Evolutionary conservation across 2,888 invertebrate species (phyloP).

Genomic region (Empis livida): DNA sequence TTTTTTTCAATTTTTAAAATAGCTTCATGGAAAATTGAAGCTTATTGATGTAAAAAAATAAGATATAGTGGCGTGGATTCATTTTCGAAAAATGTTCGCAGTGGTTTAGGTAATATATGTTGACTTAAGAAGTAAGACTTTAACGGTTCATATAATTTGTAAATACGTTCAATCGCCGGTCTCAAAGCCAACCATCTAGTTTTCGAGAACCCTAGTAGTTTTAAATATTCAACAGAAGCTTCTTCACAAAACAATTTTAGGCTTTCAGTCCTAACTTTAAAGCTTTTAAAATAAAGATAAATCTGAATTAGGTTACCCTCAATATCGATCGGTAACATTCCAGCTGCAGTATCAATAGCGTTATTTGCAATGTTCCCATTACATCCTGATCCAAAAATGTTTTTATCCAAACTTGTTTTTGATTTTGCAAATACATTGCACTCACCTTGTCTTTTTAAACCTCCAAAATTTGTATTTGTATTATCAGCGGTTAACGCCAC

Average conservation of each 20-base stretch:
- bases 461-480: not conserved
- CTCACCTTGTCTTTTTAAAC: not conserved
- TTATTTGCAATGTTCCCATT: constrained; percentile 12
- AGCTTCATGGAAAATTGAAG: not conserved
- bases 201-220: constrained; percentile 4
- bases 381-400: constrained; percentile 6
- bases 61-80: not conserved
- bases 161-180: constrained; percentile 3
- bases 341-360: constrained; percentile 8
- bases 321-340: constrained; percentile 14
- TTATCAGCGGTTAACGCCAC: not conserved
- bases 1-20: too few relatives aligned
- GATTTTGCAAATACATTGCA: not conserved
- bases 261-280: constrained; percentile 14
- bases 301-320: constrained; percentile 1
- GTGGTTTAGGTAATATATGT: constrained; percentile 1
- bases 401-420: not conserved
- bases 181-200: constrained; percentile 5
- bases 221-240: not conserved
- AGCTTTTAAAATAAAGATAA: constrained; percentile 17
- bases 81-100: constrained; percentile 2
- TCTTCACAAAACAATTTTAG: constrained; percentile 4
- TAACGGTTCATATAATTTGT: constrained; percentile 2
- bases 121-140: constrained; percentile 3
- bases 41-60: constrained; percentile 3